Base-by-base conservation (phyloP, 2,888 invertebrate species). In the Tenthredo distinguenda region DNA sequence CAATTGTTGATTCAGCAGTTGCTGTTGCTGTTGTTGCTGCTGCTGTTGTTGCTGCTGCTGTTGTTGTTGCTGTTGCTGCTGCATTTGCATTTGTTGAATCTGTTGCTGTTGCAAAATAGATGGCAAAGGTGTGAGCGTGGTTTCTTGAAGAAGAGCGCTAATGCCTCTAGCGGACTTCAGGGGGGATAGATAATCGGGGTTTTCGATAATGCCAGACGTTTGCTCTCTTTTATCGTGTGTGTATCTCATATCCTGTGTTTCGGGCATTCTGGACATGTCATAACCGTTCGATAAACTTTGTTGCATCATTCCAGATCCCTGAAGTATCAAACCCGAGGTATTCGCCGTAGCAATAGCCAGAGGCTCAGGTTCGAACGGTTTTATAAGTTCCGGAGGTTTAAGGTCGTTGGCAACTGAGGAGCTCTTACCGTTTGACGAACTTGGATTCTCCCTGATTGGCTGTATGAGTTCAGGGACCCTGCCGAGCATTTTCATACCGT, bases 131-230 rank as follows among this genome's bases (percentile, higher is more conserved):
- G 92, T 89, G 4, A 93, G 84, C 37, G 81, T 37, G 0, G 92
- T 91, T 77, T 93, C 92, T 55, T 93, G 93, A 9, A 93, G 87
- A 5, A 93, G 86, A 65, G 94, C 94, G 55, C 92, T 91, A 85
- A 93, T 92, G 65, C 92, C 90, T 81, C 92, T 91, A 1, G 91
- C 92, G 6, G 92, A 91, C 37, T 93, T 93, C 68, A 92, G 89
- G 5, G 92, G 91, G 31, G 92, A 91, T 50, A 91, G 88, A 72
- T 90, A 90, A 15, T 91, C 91, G 21, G 62, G 65, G 62, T 79
- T 86, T 74, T 71, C 43, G 21, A 2, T 9, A 65, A 65, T 4
- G 12, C 37, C 37, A 43, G 72, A 15, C 18, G n/a, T 7, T 34
- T 43, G 83, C 0, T 77, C 77, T 50, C 55, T n/a, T 34, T 50